Evolutionary conservation across 1,140 invertebrate species (phyloP), one percentile per base, ranked within the genome.

Genomic region (Gryon sp.): DNA sequence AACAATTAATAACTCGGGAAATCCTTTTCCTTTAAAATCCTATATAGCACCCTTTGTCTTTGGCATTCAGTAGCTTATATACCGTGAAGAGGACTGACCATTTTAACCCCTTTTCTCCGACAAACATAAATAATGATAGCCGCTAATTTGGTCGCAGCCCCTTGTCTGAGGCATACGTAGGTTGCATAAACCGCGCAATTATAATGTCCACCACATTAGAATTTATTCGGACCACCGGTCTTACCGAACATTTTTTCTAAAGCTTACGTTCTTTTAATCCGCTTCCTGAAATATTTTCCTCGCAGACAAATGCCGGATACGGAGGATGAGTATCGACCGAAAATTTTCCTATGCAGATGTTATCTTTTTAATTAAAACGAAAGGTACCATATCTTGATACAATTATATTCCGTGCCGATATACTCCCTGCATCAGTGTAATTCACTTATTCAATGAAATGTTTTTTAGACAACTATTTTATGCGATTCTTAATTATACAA

Each of bases 101-200:
- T 84, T 86, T 85, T 86, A 87, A 87, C 84, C 87, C 86, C 82
- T 84, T 88, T 87, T 85, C 82, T 82, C 80, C 79, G 76, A 43
- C 80, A 82, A 80, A 86, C 86, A 88, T 89, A 89, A 89, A 88
- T 89, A 89, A 89, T 87, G 85, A 89, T 89, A 86, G 87, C 86
- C 81, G 86, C 87, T 88, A 89, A 89, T 89, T 89, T 88, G 86
- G 84, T 80, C 70, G 77, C 79, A 83, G 83, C 65, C 73, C 84
- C 83, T 84, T 84, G 80, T 79, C 69, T 79, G 52, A 50, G 43
- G 72, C 40, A 68, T 68, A 76, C 66, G 80, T 81, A 84, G 82
- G 80, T 86, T 68, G 69, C 65, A 80, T 78, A 88, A 86, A 87
- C 83, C 84, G 83, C 82, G 82, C 86, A 88, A 89, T 88, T 89